Conservation (phyloP, 1,140 invertebrate genomes). For the Macrosteles quadrilineatus region DNA sequence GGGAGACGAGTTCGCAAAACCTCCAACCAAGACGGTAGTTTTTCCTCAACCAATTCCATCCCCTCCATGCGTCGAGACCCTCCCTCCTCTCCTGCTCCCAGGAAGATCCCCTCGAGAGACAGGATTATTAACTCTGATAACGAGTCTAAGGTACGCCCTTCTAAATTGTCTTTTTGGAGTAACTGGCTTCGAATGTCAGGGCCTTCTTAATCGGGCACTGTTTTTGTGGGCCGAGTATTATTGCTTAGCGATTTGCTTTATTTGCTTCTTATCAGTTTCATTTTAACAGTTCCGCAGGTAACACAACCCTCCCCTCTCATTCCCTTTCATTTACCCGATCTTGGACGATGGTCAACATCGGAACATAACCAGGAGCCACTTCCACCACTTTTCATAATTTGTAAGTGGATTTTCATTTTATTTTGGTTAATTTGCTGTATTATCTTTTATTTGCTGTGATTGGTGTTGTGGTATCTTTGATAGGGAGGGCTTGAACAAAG, state of each 20-base stretch:
- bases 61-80: conserved; percentile 39
- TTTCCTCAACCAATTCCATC: conserved; percentile 44
- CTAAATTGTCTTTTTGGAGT: conserved; percentile 64
- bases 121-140: conserved; percentile 43
- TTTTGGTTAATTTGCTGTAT: conserved; percentile 26
- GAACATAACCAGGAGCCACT: conserved; percentile 18
- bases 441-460: conserved; percentile 24
- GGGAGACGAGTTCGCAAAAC: conserved; percentile 2
- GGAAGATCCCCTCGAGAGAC: conserved; percentile 43
- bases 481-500: not conserved
- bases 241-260: conserved; percentile 24
- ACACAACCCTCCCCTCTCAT: not conserved
- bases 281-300: conserved; percentile 13
- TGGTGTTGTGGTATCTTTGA: conserved; percentile 13
- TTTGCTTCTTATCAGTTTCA: conserved; percentile 19
- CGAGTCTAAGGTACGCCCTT: conserved; percentile 67
- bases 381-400: conserved; percentile 24
- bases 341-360: not conserved
- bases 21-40: conserved; percentile 28
- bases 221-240: conserved; percentile 12
- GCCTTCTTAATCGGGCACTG: conserved; percentile 20
- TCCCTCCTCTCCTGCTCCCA: conserved; percentile 23
- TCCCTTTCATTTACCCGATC: not conserved
- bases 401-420: conserved; percentile 29
- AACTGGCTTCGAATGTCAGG: conserved; percentile 54